Evolutionary conservation across 2,888 invertebrate genomes (phyloP).

Genomic region (Rhamnusium bicolor): DNA sequence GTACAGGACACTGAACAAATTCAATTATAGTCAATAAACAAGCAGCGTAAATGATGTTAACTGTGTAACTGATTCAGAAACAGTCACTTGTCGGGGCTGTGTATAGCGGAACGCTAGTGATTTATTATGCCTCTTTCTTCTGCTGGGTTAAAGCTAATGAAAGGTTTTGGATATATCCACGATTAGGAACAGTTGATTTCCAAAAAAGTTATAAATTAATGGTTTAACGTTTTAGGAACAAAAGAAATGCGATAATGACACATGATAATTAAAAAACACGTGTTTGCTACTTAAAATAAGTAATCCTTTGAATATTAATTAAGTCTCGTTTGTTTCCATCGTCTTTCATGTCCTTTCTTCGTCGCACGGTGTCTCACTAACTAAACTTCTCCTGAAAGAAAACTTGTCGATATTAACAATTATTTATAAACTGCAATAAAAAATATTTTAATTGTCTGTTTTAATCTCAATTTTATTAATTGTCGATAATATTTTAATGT

Average conservation of each 20-base stretch:
- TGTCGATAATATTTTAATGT: too few species aligned
- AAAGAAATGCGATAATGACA: neutral
- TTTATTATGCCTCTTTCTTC: neutral
- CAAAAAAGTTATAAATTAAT: neutral
- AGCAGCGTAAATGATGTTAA: constrained; percentile 9
- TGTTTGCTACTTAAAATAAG: neutral
- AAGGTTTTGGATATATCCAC: neutral
- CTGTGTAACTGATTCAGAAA: neutral
- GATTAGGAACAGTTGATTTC: neutral
- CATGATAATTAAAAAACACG: neutral
- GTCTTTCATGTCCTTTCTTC: neutral
- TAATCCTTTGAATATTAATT: neutral
- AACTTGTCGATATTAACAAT: too few species aligned
- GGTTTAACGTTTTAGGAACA: neutral
- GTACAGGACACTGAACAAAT: constrained; percentile 27
- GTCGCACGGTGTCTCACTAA: too few species aligned
- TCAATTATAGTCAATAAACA: constrained; percentile 33
- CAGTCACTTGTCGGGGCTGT: neutral
- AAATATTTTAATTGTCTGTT: too few species aligned
- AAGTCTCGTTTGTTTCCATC: too few species aligned
- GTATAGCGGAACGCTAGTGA: neutral
- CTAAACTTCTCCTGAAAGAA: too few species aligned
- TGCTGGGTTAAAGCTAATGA: neutral
- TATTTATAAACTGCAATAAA: too few species aligned
- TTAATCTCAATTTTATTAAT: too few species aligned